Conservation (phyloP, 2,888 invertebrate species). For the Euplexia lucipara region DNA sequence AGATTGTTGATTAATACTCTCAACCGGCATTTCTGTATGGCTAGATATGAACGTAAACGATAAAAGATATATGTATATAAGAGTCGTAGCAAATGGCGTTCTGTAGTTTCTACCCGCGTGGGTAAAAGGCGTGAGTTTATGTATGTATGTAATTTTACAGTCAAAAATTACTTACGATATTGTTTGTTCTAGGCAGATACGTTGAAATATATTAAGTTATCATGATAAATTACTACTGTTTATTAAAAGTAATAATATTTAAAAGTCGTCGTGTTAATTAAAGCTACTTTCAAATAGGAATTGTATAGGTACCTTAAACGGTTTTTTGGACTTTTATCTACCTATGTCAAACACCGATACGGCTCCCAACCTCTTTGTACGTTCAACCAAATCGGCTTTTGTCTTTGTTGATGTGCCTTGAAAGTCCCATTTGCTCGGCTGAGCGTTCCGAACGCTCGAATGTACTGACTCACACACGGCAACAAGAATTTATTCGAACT, state of each 20-base stretch:
- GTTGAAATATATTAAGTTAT: too few species aligned
- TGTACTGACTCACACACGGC: conserved; percentile 23
- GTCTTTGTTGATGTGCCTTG: conserved; percentile 53
- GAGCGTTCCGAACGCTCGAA: conserved; percentile 41
- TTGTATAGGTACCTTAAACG: conserved; percentile 3
- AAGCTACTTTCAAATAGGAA: conserved; percentile 15
- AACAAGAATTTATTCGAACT: conserved; percentile 38
- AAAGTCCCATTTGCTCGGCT: conserved; percentile 47
- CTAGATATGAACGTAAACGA: too few species aligned
- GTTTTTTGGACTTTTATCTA: conserved; percentile 14
- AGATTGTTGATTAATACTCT: too few species aligned
- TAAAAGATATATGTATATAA: too few species aligned
- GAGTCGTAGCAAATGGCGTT: too few species aligned
- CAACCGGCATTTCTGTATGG: too few species aligned
- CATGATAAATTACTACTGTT: too few species aligned
- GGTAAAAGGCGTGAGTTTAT: too few species aligned
- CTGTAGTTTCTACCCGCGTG: too few species aligned
- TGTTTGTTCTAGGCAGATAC: too few species aligned
- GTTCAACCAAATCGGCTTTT: conserved; percentile 56
- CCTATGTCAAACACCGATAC: conserved; percentile 20
- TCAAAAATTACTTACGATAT: too few species aligned
- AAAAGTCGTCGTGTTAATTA: conserved; percentile 21
- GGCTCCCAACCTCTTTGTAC: conserved; percentile 46
- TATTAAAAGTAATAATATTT: not conserved
- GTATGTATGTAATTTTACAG: too few species aligned